Conservation (phyloP, 2,797 vertebrate species). For the Todus mexicanus region DNA sequence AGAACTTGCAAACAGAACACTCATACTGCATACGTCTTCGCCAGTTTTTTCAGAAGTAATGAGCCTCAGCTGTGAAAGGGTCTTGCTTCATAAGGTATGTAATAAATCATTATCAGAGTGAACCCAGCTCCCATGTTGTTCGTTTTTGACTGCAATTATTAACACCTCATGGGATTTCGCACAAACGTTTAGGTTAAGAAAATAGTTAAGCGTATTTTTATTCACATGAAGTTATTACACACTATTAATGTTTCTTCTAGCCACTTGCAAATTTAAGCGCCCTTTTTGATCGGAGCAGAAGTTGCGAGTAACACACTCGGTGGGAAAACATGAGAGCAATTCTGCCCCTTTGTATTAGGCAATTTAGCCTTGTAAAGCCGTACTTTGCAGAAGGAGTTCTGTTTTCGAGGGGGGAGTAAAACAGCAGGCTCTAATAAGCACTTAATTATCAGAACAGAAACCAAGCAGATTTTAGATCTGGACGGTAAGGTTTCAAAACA, state of each 20-base stretch:
- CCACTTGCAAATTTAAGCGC: not conserved
- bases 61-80: constrained; percentile 70
- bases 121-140: constrained; percentile 64
- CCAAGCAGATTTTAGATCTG: not conserved
- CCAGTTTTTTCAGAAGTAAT: constrained; percentile 60
- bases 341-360: not conserved
- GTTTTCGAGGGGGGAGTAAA: constrained; percentile 28
- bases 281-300: not conserved
- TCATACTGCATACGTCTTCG: constrained; percentile 51
- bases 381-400: not conserved
- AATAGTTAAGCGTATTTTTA: constrained; percentile 52
- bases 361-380: constrained; percentile 30
- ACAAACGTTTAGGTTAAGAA: constrained; percentile 54
- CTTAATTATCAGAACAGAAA: not conserved
- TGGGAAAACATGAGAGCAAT: constrained; percentile 8
- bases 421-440: constrained; percentile 50
- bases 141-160: constrained; percentile 65
- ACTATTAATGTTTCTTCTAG: constrained; percentile 13
- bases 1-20: constrained; percentile 67
- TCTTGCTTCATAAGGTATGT: constrained; percentile 58
- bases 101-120: constrained; percentile 70
- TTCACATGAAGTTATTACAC: constrained; percentile 25
- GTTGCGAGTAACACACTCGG: not conserved
- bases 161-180: constrained; percentile 61
- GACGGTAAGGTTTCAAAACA: not conserved